Evolutionary conservation across 2,113 vertebrate genomes (phyloP).

Genomic region (Indicator indicator): DNA sequence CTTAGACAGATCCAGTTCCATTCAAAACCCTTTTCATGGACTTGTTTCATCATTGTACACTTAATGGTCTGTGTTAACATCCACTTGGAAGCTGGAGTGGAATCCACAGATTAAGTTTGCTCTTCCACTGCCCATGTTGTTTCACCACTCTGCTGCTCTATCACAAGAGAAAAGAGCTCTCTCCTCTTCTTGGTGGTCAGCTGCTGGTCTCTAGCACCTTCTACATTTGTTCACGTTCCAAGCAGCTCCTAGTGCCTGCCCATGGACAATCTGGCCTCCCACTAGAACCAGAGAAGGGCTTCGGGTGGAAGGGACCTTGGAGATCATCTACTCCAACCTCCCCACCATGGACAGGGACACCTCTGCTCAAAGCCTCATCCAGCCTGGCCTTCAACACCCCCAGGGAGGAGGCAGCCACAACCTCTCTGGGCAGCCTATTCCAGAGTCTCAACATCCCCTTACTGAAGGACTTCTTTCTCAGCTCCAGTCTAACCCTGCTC

Average conservation of each 20-base stretch:
- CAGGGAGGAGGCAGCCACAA: too few species aligned
- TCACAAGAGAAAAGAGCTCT: background rate
- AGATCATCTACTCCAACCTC: too few species aligned
- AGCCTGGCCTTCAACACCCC: too few species aligned
- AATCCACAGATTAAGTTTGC: background rate
- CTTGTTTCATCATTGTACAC: background rate
- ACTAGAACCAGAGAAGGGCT: too few species aligned
- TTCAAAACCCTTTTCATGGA: background rate
- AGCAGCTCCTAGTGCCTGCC: background rate
- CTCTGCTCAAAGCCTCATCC: too few species aligned
- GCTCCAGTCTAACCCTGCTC: too few species aligned
- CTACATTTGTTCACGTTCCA: background rate
- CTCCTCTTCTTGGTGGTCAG: background rate
- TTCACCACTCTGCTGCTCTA: background rate
- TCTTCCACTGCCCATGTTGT: background rate
- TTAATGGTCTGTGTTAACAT: background rate
- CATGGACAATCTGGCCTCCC: background rate
- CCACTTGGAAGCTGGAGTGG: background rate
- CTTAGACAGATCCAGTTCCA: background rate
- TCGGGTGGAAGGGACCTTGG: too few species aligned
- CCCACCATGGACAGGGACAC: too few species aligned
- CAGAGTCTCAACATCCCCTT: too few species aligned
- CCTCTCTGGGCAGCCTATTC: too few species aligned
- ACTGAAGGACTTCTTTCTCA: too few species aligned
- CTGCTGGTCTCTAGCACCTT: background rate